Evolutionary conservation across 2,113 vertebrate species (phyloP).

Genomic region (Nibea coibor): DNA sequence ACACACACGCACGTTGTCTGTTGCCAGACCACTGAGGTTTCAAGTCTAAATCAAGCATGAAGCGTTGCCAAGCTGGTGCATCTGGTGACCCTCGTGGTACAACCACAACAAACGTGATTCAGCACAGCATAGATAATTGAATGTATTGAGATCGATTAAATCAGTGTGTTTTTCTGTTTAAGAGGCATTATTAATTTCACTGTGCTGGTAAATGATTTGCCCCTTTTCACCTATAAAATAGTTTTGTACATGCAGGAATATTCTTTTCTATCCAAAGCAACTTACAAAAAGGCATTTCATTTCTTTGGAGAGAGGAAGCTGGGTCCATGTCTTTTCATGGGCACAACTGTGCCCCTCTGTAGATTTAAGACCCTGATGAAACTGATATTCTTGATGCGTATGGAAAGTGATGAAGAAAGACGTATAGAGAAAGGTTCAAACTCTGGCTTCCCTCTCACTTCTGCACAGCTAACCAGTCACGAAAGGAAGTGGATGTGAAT

Average conservation of each 20-base stretch:
- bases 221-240: neutral
- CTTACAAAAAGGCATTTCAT: too few species aligned
- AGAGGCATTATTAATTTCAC: slow-evolving; percentile 3
- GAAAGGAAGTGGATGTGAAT: neutral
- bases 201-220: slow-evolving; percentile 5
- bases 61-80: slow-evolving; percentile 63
- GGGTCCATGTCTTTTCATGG: neutral
- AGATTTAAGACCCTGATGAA: neutral
- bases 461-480: neutral
- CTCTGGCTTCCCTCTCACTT: neutral
- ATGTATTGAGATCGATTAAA: slow-evolving; percentile 46
- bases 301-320: too few species aligned
- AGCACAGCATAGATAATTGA: slow-evolving; percentile 55
- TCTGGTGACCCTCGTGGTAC: slow-evolving; percentile 70
- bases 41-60: slow-evolving; percentile 69
- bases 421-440: neutral
- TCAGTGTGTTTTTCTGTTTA: slow-evolving; percentile 14
- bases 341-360: neutral
- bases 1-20: neutral
- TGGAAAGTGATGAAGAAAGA: neutral
- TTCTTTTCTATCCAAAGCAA: too few species aligned
- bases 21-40: slow-evolving; percentile 50
- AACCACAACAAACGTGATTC: slow-evolving; percentile 54
- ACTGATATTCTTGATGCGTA: neutral
- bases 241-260: slow-evolving; percentile 1